Percentiles rank a stretch among this genome's conserved stretches.
phyloP scores from a whole-genome alignment of 2,888 invertebrate genomes.

The Latheticus oryzae region DNA sequence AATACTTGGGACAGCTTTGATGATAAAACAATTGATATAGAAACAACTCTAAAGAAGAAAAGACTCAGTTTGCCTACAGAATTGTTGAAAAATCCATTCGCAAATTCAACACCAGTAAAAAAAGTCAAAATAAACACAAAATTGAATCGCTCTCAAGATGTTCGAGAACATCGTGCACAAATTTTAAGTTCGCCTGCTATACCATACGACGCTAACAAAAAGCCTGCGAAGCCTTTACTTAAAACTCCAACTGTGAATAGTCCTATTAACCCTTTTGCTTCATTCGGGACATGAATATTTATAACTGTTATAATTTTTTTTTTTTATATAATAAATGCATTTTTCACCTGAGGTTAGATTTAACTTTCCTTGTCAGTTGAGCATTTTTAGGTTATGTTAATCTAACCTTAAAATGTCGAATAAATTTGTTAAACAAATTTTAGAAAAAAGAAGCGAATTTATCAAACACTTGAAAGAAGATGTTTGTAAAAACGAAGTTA shows the following conservation, averaged over 20 bases:
- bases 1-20: slow-evolving; percentile 25
- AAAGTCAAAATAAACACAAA: slow-evolving; percentile 80
- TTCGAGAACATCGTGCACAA: slow-evolving; percentile 79
- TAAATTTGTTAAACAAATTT: slow-evolving; percentile 17
- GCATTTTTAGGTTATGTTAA: too few relatives aligned
- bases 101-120: slow-evolving; percentile 64
- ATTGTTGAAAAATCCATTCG: slow-evolving; percentile 37
- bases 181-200: slow-evolving; percentile 78
- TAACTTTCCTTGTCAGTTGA: too few relatives aligned
- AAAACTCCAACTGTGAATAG: slow-evolving; percentile 73
- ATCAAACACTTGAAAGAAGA: slow-evolving; percentile 49
- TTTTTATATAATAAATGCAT: too few relatives aligned
- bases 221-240: slow-evolving; percentile 78
- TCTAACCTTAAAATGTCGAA: slow-evolving; percentile 34
- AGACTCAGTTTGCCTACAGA: slow-evolving; percentile 49
- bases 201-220: slow-evolving; percentile 78
- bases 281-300: slow-evolving; percentile 9
- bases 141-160: slow-evolving; percentile 77
- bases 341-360: too few relatives aligned
- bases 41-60: slow-evolving; percentile 8
- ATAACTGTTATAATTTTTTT: neutral
- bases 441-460: slow-evolving; percentile 48
- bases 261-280: slow-evolving; percentile 83
- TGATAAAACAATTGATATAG: slow-evolving; percentile 41
- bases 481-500: slow-evolving; percentile 45